Evolutionary conservation across 2,888 invertebrate genomes (phyloP).

Genomic region (Ferdinandea cuprea): DNA sequence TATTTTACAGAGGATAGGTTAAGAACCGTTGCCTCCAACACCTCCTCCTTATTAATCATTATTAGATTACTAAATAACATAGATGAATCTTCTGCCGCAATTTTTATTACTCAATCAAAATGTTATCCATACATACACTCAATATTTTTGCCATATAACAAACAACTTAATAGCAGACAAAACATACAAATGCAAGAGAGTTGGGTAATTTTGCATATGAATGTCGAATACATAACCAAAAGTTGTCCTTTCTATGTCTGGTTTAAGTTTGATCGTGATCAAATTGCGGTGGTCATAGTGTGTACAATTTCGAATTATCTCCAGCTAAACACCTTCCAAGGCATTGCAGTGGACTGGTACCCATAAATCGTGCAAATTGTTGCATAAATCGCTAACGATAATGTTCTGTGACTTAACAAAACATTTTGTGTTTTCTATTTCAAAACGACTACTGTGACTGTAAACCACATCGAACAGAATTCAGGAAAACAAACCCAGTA

Average conservation of each 20-base stretch:
- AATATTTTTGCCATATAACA: too few relatives aligned
- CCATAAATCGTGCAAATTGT: constrained; percentile 51
- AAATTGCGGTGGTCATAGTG: constrained; percentile 29
- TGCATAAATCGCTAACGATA: constrained; percentile 41
- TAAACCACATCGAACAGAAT: not conserved
- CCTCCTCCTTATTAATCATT: too few relatives aligned
- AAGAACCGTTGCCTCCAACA: too few relatives aligned
- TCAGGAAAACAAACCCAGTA: not conserved
- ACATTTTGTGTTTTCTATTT: constrained; percentile 28
- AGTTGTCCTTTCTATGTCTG: constrained; percentile 8
- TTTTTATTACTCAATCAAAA: too few relatives aligned
- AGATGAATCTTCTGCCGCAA: too few relatives aligned
- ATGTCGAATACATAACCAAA: constrained; percentile 16
- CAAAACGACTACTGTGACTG: not conserved
- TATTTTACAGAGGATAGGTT: too few relatives aligned
- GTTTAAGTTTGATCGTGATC: constrained; percentile 31
- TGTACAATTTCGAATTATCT: constrained; percentile 23
- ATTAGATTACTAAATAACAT: too few relatives aligned
- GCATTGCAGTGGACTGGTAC: not conserved
- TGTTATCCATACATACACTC: too few relatives aligned
- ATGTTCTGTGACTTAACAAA: constrained; percentile 25
- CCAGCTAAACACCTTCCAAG: constrained; percentile 14
- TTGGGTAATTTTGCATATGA: not conserved
- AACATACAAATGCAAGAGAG: not conserved
- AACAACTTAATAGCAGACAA: not conserved